A percentile compares a stretch with the other conserved stretches of the same genome.
Conservation (phyloP, 2,888 invertebrate species). For the Epicampocera succincta region DNA sequence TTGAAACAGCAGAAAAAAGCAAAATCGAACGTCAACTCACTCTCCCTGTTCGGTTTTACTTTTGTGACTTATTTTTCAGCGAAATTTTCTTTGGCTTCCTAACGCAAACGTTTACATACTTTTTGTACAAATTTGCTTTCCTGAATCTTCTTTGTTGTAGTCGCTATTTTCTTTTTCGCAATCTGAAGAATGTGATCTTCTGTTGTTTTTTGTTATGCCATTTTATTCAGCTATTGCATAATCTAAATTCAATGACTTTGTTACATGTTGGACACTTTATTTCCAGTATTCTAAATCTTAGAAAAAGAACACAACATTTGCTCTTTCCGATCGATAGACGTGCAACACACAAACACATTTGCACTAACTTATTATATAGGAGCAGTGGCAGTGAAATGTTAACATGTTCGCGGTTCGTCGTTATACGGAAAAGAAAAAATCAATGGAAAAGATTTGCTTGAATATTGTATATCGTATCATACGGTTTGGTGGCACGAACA, state of each 20-base stretch:
- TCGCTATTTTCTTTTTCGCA: not conserved
- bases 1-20: not conserved
- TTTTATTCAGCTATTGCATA: slow-evolving; percentile 63
- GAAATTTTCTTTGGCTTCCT: slow-evolving; percentile 46
- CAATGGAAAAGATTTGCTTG: slow-evolving; percentile 39
- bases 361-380: too few relatives aligned
- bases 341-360: too few relatives aligned
- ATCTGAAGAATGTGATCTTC: slow-evolving; percentile 6
- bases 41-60: not conserved
- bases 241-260: slow-evolving; percentile 58
- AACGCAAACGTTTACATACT: slow-evolving; percentile 46
- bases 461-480: slow-evolving; percentile 30
- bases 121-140: not conserved
- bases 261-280: slow-evolving; percentile 36
- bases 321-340: slow-evolving; percentile 36
- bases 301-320: slow-evolving; percentile 14
- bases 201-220: slow-evolving; percentile 52
- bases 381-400: slow-evolving; percentile 16
- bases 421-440: slow-evolving; percentile 49
- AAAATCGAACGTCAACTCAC: not conserved
- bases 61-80: not conserved
- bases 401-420: slow-evolving; percentile 13
- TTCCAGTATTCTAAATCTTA: slow-evolving; percentile 42
- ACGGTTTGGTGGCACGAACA: slow-evolving; percentile 22
- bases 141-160: slow-evolving; percentile 14